phyloP scores from a whole-genome alignment of 1,140 invertebrate species.

The Carposina sasakii region DNA sequence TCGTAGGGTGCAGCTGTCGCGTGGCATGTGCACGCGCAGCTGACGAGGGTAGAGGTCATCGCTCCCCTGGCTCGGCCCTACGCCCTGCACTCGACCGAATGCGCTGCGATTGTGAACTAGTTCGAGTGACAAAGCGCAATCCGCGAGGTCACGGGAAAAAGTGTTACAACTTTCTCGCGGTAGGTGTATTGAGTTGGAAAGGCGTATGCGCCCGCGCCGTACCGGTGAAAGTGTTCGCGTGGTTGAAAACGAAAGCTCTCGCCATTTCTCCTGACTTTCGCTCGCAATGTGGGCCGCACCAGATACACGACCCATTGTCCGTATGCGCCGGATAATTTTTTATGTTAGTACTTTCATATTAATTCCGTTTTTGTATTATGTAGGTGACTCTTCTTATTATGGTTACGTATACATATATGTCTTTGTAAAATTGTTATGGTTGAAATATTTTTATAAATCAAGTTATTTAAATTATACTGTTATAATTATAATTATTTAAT shows the following conservation, averaged over 20 bases:
- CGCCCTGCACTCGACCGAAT: slow-evolving; percentile 27
- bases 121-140: slow-evolving; percentile 64
- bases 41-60: slow-evolving; percentile 67
- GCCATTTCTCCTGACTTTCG: slow-evolving; percentile 71
- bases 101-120: slow-evolving; percentile 58
- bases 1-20: slow-evolving; percentile 54
- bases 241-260: slow-evolving; percentile 71
- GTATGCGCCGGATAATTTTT: no score
- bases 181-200: slow-evolving; percentile 50
- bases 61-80: slow-evolving; percentile 44
- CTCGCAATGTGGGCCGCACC: slow-evolving; percentile 59
- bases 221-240: slow-evolving; percentile 69
- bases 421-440: no score
- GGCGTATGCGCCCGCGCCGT: slow-evolving; percentile 48
- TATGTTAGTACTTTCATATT: no score
- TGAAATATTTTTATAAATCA: no score
- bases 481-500: no score
- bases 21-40: slow-evolving; percentile 63
- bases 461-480: no score
- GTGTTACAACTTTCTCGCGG: slow-evolving; percentile 73
- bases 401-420: no score
- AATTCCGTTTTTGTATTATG: no score
- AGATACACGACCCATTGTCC: slow-evolving; percentile 62
- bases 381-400: no score
- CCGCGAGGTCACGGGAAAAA: slow-evolving; percentile 67